Conservation (phyloP, 2,797 vertebrate species). For the Lates japonicus region DNA sequence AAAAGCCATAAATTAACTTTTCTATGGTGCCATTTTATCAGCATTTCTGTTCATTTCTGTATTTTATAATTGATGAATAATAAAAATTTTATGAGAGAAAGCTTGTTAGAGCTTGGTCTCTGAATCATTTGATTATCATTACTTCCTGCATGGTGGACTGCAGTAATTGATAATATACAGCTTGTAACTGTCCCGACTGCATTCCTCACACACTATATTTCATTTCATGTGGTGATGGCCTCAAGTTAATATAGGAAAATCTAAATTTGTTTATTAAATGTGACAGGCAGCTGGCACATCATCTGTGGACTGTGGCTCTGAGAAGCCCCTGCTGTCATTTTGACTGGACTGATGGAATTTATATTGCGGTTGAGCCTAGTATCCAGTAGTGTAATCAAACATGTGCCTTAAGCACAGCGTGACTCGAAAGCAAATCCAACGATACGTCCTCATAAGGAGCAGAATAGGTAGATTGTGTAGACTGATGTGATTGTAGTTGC, state of each 20-base stretch:
- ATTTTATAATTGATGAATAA: conserved; percentile 12
- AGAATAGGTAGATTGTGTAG: not conserved
- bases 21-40: conserved; percentile 21
- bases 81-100: conserved; percentile 20
- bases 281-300: conserved; percentile 29
- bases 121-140: conserved; percentile 58
- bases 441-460: not conserved
- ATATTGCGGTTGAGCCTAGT: conserved; percentile 31
- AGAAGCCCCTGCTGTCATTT: conserved; percentile 13
- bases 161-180: conserved; percentile 15
- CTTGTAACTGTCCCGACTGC: conserved; percentile 7
- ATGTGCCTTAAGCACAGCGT: conserved; percentile 10
- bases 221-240: conserved; percentile 27
- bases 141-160: conserved; percentile 34
- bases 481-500: conserved; percentile 8
- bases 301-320: conserved; percentile 19
- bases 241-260: conserved; percentile 22
- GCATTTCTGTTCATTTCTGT: conserved; percentile 11
- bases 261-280: conserved; percentile 18
- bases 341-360: conserved; percentile 33
- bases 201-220: conserved; percentile 26
- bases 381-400: conserved; percentile 25
- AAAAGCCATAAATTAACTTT: not conserved
- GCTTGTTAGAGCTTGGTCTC: conserved; percentile 23
- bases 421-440: not conserved